phyloP scores from a whole-genome alignment of 2,113 vertebrate species.

The Macroglossus sobrinus region DNA sequence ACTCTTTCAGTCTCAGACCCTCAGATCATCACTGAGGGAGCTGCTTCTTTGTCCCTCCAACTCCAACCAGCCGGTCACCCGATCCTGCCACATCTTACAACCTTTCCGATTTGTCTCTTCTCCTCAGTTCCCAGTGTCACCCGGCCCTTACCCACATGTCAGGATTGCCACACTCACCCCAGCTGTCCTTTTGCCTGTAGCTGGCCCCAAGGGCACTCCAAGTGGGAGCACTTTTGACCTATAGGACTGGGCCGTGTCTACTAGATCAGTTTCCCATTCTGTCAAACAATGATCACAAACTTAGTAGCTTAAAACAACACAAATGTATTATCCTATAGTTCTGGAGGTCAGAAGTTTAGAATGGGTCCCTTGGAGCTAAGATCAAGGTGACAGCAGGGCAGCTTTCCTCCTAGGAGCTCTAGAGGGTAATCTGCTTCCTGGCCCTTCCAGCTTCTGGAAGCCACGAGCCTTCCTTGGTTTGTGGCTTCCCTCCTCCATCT shows the following conservation, averaged over 20 bases:
- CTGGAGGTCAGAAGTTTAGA: not conserved
- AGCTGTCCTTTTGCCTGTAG: not conserved
- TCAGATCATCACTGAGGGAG: not conserved
- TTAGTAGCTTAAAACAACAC: not conserved
- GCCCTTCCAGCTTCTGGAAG: not conserved
- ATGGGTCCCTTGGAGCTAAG: not conserved
- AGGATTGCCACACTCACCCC: not conserved
- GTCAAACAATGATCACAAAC: not conserved
- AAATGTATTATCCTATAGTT: not conserved
- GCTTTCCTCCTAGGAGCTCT: not conserved
- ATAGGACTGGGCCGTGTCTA: not conserved
- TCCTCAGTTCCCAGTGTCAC: not conserved
- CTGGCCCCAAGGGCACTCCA: not conserved
- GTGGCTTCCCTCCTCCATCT: not conserved
- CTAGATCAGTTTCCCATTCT: too few species aligned
- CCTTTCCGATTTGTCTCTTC: not conserved
- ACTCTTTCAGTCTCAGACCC: not conserved
- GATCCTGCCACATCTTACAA: not conserved
- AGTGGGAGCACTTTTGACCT: not conserved
- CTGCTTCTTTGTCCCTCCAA: not conserved
- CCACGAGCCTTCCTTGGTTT: not conserved
- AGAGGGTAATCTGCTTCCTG: not conserved
- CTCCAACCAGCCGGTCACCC: not conserved
- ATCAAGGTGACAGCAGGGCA: not conserved
- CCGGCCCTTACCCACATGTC: not conserved